Evolutionary conservation across 2,113 vertebrate genomes (phyloP), one percentile per base, ranked within the genome.

Genomic region (Spea multiplicata): DNA sequence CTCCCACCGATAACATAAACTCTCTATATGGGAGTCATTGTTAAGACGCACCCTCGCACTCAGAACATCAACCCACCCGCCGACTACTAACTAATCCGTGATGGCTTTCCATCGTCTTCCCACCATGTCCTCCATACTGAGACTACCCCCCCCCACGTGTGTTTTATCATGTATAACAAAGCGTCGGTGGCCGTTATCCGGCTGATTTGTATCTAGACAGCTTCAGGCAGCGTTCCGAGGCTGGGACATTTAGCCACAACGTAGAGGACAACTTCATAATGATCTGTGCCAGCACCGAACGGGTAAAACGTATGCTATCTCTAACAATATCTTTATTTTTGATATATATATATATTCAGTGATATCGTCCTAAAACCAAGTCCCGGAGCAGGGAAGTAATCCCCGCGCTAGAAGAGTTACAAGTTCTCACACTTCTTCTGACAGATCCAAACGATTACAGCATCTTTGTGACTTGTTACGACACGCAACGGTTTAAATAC

Each of bases 241-340:
- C 5, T 30, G 61, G 3, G 61, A 30, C 61, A 77, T 77, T 77
- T 70, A 69, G 30, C 30, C 66, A 77, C 48, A 44, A 46, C 12
- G 59, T 66, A 70, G 30, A 8, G 75, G 75, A 62, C 75, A 77
- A 17, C 46, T 4, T 49, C 59, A 68, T 46, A 49, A 62, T 62
- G 66, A 59, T 50, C n/a, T 65, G 46, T 49, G 75, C 66, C 75
- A 69, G 75, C n/a, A 10, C 66, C 48, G 66, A 49, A 57, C 66
- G 69, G 75, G 66, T 76, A 59, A 76, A 76, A 52, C 44, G 59
- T 9, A 44, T 64, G 50, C 57, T 30, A 44, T 5, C 10, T 66
- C 30, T 30, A n/a, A 69, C 13, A 49, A 76, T 46, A 69, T 68
- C 55, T 47, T 76, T 49, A 76, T 76, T 69, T 69, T 52, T 44